phyloP scores from a whole-genome alignment of 2,888 invertebrate species.

The Dryobota labecula region DNA sequence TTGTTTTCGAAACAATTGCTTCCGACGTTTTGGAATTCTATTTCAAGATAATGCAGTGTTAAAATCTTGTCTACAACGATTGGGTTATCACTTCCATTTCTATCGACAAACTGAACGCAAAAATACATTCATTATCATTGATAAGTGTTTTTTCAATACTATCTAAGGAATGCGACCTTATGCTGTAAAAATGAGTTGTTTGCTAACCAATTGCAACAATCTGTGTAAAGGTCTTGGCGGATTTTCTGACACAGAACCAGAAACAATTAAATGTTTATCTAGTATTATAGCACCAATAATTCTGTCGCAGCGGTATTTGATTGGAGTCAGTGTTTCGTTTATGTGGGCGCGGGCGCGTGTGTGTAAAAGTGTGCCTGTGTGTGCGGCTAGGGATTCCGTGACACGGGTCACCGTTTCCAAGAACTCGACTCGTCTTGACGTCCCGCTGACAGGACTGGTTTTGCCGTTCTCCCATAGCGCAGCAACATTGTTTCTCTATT shows the following conservation, averaged over 20 bases:
- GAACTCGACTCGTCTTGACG: constrained; percentile 90
- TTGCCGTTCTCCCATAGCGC: constrained; percentile 85
- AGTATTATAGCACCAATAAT: constrained; percentile 72
- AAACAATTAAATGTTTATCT: constrained; percentile 44
- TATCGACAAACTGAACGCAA: constrained; percentile 45
- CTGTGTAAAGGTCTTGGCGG: constrained; percentile 4
- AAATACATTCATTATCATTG: constrained; percentile 41
- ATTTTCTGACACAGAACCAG: constrained; percentile 24
- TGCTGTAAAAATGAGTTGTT: constrained; percentile 57
- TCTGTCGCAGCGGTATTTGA: constrained; percentile 75
- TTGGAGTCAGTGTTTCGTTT: constrained; percentile 70
- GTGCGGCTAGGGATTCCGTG: constrained; percentile 89
- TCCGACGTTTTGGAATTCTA: constrained; percentile 35
- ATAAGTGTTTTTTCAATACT: constrained; percentile 58
- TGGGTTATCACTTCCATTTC: constrained; percentile 41
- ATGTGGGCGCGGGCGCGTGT: constrained; percentile 65
- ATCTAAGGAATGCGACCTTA: constrained; percentile 73
- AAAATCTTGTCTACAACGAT: constrained; percentile 58
- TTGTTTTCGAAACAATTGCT: constrained; percentile 17
- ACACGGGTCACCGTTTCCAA: constrained; percentile 90
- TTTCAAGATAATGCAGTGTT: constrained; percentile 43
- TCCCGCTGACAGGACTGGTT: constrained; percentile 90
- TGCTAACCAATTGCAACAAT: constrained; percentile 22
- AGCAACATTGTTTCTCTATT: constrained; percentile 83
- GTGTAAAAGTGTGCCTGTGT: constrained; percentile 72